Conservation (phyloP, 1,140 invertebrate genomes). For the Aphaenogaster ashmeadi region DNA sequence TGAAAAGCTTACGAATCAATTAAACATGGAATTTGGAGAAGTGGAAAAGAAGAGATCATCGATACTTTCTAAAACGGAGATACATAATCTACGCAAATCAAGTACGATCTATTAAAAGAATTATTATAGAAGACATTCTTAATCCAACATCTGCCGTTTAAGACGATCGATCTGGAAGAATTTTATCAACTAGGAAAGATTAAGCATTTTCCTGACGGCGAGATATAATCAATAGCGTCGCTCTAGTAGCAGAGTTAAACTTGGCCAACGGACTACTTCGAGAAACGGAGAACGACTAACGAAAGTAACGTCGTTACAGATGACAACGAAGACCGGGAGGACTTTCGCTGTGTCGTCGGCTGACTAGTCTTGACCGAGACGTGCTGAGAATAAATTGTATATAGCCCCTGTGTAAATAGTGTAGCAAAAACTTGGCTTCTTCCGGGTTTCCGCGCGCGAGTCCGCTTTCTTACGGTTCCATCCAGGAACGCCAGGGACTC, state of each 20-base stretch:
- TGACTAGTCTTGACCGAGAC: conserved; percentile 54
- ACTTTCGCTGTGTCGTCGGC: conserved; percentile 53
- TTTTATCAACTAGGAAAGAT: conserved; percentile 31
- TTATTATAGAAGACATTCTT: conserved; percentile 21
- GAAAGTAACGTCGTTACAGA: conserved; percentile 47
- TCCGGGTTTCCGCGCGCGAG: conserved; percentile 60
- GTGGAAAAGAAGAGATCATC: neutral
- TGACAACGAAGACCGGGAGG: conserved; percentile 68
- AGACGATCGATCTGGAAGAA: conserved; percentile 2
- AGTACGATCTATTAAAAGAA: conserved; percentile 20
- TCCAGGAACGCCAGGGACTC: neutral
- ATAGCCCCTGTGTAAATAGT: conserved; percentile 79
- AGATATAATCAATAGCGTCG: conserved; percentile 2
- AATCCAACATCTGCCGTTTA: conserved; percentile 14
- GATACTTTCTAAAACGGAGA: neutral
- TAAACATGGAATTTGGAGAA: neutral
- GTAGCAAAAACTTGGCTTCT: conserved; percentile 70
- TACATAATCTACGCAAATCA: conserved; percentile 3
- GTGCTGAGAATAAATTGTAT: conserved; percentile 70
- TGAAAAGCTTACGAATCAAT: neutral
- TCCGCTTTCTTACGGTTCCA: conserved; percentile 65
- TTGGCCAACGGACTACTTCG: conserved; percentile 11
- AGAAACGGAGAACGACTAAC: conserved; percentile 6
- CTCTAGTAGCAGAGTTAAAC: conserved; percentile 8
- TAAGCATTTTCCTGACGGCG: neutral